These are phyloP conservation scores for Hetaerina titia DNA, from an alignment of 2,888 invertebrate genomes.

Conservation along the genomic window DNA sequence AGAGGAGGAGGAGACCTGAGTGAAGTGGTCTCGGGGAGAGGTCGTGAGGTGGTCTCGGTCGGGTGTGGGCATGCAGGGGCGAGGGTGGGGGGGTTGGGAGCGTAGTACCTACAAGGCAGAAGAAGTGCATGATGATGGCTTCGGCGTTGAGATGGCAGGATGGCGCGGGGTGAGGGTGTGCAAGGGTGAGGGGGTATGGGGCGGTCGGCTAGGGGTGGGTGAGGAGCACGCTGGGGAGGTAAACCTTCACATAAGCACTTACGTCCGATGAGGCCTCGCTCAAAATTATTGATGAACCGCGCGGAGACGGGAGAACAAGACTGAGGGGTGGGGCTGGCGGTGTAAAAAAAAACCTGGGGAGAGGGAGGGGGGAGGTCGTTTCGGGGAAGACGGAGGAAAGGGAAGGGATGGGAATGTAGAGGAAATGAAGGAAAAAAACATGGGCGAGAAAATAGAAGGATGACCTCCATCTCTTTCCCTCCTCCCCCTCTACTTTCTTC, in stretches of 20 bases:
- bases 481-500: background rate
- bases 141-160: background rate
- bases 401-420: background rate
- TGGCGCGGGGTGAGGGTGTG: background rate
- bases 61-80: background rate
- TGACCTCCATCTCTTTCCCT: background rate
- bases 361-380: background rate
- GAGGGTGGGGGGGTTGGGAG: background rate
- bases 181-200: background rate
- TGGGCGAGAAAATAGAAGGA: background rate
- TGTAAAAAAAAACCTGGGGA: background rate
- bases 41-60: conserved; percentile 15
- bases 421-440: background rate
- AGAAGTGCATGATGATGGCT: conserved; percentile 22
- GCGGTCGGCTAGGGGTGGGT: background rate
- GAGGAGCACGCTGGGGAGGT: background rate
- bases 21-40: background rate
- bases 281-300: conserved; percentile 50
- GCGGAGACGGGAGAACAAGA: background rate
- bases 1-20: background rate
- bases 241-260: conserved; percentile 56
- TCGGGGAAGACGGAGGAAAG: background rate
- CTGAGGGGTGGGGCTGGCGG: background rate
- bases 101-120: background rate
- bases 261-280: conserved; percentile 45